A percentile compares a stretch with the other conserved stretches of the same genome.
These are phyloP conservation scores for Scrobipalpa atriplicella DNA, from an alignment of 2,888 invertebrate species.

Conservation along the genomic window DNA sequence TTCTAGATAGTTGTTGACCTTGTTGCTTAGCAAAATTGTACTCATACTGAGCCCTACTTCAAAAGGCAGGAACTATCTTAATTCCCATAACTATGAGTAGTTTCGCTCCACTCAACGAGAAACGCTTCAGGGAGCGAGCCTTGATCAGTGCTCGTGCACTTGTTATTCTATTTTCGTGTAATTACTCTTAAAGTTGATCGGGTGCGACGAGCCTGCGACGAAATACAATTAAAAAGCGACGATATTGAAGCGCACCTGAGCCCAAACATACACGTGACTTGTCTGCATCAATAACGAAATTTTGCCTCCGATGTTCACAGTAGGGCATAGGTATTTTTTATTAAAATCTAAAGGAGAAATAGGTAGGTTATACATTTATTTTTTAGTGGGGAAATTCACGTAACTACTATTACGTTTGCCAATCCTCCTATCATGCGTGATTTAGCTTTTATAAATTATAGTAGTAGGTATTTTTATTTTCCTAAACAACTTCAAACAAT, in stretches of 20 bases:
- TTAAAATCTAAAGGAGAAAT: no score
- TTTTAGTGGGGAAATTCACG: no score
- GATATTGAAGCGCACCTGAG: slow-evolving; percentile 27
- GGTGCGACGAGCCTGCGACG: slow-evolving; percentile 45
- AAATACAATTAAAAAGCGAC: slow-evolving; percentile 70
- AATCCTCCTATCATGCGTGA: no score
- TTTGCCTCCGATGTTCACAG: not conserved
- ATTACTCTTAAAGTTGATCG: slow-evolving; percentile 54
- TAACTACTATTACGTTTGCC: no score
- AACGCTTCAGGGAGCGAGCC: slow-evolving; percentile 17
- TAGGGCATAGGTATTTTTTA: not conserved
- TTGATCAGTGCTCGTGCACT: slow-evolving; percentile 16
- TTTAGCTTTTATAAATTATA: no score
- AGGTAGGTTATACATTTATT: no score
- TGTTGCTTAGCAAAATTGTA: slow-evolving; percentile 3
- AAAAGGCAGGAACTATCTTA: slow-evolving; percentile 1
- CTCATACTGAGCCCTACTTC: not conserved
- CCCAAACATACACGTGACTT: not conserved
- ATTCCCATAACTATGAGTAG: slow-evolving; percentile 16
- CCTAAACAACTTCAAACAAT: not conserved
- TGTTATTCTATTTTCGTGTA: slow-evolving; percentile 47
- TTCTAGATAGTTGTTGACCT: not conserved
- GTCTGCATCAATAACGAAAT: not conserved
- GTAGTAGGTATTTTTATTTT: no score
- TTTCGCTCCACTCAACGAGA: slow-evolving; percentile 10